These are phyloP conservation scores for Lepus americanus DNA, from an alignment of 2,113 vertebrate genomes.

Conservation along the genomic window DNA sequence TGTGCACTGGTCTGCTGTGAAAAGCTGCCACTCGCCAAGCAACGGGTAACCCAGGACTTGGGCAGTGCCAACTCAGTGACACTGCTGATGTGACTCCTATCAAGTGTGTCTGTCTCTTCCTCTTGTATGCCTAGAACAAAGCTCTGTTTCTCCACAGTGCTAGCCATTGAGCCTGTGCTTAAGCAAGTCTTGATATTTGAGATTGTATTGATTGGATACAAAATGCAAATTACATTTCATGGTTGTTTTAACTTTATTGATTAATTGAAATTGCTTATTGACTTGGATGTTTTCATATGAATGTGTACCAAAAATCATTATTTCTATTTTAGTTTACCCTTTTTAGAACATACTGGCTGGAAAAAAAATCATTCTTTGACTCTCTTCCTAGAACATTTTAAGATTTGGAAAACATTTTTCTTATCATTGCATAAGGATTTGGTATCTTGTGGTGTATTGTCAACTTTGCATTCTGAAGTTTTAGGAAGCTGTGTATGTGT, in stretches of 20 bases:
- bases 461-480: conserved; percentile 2
- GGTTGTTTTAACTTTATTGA: conserved; percentile 71
- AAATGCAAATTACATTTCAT: conserved; percentile 63
- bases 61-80: conserved; percentile 6
- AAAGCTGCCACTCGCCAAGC: conserved; percentile 12
- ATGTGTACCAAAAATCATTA: conserved; percentile 36
- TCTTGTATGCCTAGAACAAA: conserved; percentile 50
- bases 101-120: conserved; percentile 24
- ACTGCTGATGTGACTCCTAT: not conserved
- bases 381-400: conserved; percentile 46
- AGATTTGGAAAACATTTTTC: conserved; percentile 9
- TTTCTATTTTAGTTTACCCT: conserved; percentile 19
- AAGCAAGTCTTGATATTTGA: conserved; percentile 50
- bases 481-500: not conserved
- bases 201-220: conserved; percentile 31
- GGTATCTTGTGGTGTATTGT: not conserved
- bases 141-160: not conserved
- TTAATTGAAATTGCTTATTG: conserved; percentile 74
- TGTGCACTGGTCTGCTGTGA: rapidly evolving
- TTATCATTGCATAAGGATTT: conserved; percentile 46
- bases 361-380: not conserved
- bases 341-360: conserved; percentile 55
- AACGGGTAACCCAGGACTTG: not conserved
- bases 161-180: conserved; percentile 13
- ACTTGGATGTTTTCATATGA: conserved; percentile 18